Base-by-base conservation (phyloP, 2,888 invertebrate genomes). In the Lysandra coridon region DNA sequence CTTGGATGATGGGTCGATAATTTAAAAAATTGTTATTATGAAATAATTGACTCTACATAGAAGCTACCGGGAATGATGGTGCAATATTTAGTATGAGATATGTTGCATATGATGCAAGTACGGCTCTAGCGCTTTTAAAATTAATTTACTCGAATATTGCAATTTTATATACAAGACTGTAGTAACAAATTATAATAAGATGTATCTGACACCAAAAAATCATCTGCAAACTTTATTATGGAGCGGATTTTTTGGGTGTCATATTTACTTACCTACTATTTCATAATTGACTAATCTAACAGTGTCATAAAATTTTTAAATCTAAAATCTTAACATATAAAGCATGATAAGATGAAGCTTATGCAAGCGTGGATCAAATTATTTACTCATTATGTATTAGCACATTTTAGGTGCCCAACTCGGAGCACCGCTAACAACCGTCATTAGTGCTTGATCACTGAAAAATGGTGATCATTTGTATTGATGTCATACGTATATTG, bases 401-500 rank as follows among this genome's bases (percentile, higher is more conserved):
- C 14, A 76, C 76, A 76, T 76, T 76, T 76, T 76, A 76, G 76
- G 57, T 33, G 57, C 76, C 76, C 53, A 30, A 17, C 17, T 33
- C 33, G 33, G 57, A 33, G n/a, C 49, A 49, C 74, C 49, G 79
- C 79, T 74, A 79, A 79, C 74, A 74, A 74, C 60, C 30, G n/a
- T 60, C 79, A 79, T 79, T 75, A 75, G 60, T 17, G 62, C 60
- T 60, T 57, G 40, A 75, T 79, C 40, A 62, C 74, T 74, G 74
- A 75, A 79, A 69, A 64, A 79, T 79, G 74, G 75, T 60, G 23
- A 49, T 62, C 74, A 75, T 79, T 79, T 75, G 79, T 79, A 37
- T 74, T 79, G 40, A 74, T 60, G 44, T 60, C 30, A 74, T 60
- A 62, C 60, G 33, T 74, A 62, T 30, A 33, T 76, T 44, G 53